These are phyloP conservation scores for Spinibarbus caldwelli DNA, from an alignment of 2,797 vertebrate species.

Conservation along the genomic window DNA sequence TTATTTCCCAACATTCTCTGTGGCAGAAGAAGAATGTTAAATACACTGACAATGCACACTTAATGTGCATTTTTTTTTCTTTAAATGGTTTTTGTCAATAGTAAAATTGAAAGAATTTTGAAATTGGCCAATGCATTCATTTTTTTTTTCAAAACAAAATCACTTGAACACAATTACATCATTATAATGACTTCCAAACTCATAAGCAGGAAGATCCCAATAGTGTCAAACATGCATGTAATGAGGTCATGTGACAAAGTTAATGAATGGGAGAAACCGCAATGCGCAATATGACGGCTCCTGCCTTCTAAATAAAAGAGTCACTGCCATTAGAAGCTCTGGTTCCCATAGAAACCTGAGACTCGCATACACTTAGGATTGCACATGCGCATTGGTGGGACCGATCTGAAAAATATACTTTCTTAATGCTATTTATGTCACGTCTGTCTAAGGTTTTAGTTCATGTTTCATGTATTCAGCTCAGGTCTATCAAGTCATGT, in stretches of 20 bases:
- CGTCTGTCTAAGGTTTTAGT: neutral
- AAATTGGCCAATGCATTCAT: neutral
- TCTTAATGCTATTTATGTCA: neutral
- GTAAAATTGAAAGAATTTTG: neutral
- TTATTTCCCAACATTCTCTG: neutral
- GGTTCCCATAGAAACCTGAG: constrained; percentile 5
- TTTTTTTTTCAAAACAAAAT: neutral
- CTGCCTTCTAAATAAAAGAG: constrained; percentile 9
- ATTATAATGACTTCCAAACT: neutral
- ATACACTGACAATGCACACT: neutral
- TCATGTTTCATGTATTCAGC: neutral
- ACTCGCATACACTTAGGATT: neutral
- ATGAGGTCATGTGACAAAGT: constrained; percentile 11
- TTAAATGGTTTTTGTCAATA: neutral
- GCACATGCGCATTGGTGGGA: neutral
- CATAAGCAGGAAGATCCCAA: neutral
- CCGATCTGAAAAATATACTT: neutral
- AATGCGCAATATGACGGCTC: constrained; percentile 6
- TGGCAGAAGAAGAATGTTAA: neutral
- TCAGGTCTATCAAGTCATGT: neutral
- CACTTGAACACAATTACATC: neutral
- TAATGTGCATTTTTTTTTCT: neutral
- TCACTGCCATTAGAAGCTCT: neutral
- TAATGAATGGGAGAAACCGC: constrained; percentile 6
- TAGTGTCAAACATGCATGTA: constrained; percentile 15